Evolutionary conservation across 2,888 invertebrate genomes (phyloP).

Genomic region (Chymomyza amoena): DNA sequence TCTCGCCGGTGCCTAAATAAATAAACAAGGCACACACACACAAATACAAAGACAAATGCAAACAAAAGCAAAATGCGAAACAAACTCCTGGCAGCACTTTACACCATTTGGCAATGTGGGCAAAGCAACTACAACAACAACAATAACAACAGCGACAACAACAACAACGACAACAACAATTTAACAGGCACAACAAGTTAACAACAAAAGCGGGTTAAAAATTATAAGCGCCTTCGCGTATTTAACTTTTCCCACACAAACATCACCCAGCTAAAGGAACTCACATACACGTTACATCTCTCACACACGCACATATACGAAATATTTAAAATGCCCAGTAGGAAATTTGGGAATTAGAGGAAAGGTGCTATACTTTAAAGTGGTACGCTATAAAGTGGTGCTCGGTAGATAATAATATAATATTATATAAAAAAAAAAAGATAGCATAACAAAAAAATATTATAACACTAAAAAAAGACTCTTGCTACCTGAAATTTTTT

Average conservation of each 20-base stretch:
- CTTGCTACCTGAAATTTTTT: too few species aligned
- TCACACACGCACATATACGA: conserved; percentile 17
- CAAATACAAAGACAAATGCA: conserved; percentile 62
- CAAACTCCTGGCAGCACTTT: conserved; percentile 50
- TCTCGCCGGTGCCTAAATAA: conserved; percentile 41
- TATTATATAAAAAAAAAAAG: too few species aligned
- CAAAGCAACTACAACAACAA: conserved; percentile 21
- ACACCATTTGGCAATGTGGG: conserved; percentile 45
- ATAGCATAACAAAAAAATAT: too few species aligned
- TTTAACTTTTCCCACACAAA: conserved; percentile 26
- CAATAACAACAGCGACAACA: conserved; percentile 20
- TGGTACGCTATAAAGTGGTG: too few species aligned
- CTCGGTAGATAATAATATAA: too few species aligned
- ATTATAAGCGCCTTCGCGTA: conserved; percentile 47
- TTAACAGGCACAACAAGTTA: conserved; percentile 1
- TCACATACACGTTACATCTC: neutral
- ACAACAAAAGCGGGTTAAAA: conserved; percentile 39
- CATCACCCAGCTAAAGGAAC: neutral
- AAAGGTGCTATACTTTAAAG: too few species aligned
- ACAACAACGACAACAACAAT: conserved; percentile 18
- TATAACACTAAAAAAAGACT: too few species aligned
- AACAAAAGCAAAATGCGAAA: conserved; percentile 36
- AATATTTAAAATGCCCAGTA: conserved; percentile 1
- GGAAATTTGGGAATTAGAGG: neutral
- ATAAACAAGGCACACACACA: conserved; percentile 48